phyloP scores from a whole-genome alignment of 2,888 invertebrate genomes.

The Ophraella communa region DNA sequence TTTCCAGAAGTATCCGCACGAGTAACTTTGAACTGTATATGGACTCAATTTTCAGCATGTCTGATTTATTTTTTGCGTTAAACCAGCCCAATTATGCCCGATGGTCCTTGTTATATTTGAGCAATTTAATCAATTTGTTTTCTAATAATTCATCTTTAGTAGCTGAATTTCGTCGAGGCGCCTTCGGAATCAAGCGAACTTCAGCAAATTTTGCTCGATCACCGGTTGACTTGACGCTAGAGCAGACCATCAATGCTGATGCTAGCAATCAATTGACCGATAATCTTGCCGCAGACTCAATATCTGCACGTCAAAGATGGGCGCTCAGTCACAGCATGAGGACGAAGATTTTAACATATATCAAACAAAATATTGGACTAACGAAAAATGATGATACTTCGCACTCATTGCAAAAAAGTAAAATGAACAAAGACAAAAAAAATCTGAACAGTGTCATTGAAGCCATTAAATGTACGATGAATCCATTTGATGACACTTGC shows the following conservation, averaged over 20 bases:
- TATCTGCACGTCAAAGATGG: slow-evolving; percentile 23
- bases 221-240: slow-evolving; percentile 36
- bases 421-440: slow-evolving; percentile 36
- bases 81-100: slow-evolving; percentile 12
- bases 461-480: slow-evolving; percentile 38
- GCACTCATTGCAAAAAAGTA: slow-evolving; percentile 13
- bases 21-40: slow-evolving; percentile 25
- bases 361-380: slow-evolving; percentile 37
- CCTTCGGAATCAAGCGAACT: slow-evolving; percentile 43
- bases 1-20: slow-evolving; percentile 27
- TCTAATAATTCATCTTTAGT: slow-evolving; percentile 10
- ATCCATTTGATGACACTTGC: slow-evolving; percentile 44
- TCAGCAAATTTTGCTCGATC: slow-evolving; percentile 39
- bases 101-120: slow-evolving; percentile 15
- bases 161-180: slow-evolving; percentile 23
- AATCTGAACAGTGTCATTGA: slow-evolving; percentile 37
- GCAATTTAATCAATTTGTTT: slow-evolving; percentile 15
- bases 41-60: slow-evolving; percentile 9
- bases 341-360: slow-evolving; percentile 22
- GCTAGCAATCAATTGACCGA: slow-evolving; percentile 23
- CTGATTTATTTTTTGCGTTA: slow-evolving; percentile 6
- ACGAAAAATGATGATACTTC: slow-evolving; percentile 45
- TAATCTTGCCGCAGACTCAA: slow-evolving; percentile 25
- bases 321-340: slow-evolving; percentile 23
- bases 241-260: slow-evolving; percentile 46